A percentile compares a stretch with the other conserved stretches of the same genome.
Conservation (phyloP, 1,140 invertebrate genomes). For the Drosophila micromelanica region DNA sequence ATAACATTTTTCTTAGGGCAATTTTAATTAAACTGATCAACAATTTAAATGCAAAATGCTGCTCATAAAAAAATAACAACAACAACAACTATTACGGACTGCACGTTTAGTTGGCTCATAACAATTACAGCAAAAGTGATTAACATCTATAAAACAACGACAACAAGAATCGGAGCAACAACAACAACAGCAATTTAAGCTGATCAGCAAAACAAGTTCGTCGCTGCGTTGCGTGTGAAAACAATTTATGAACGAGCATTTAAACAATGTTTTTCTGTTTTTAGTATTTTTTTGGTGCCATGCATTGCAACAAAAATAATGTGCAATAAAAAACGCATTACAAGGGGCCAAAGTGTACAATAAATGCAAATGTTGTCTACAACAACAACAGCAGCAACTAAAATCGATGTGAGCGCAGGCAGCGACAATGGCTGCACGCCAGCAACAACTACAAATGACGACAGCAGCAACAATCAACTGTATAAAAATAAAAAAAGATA, state of each 20-base stretch:
- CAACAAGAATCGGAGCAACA: conserved; percentile 35
- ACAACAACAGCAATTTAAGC: conserved; percentile 26
- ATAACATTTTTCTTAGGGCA: neutral
- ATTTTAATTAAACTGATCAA: conserved; percentile 24
- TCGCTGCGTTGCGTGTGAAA: conserved; percentile 56
- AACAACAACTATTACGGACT: conserved; percentile 31
- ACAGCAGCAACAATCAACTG: conserved; percentile 43
- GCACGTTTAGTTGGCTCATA: conserved; percentile 65
- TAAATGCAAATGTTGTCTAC: conserved; percentile 72
- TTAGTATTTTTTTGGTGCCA: neutral
- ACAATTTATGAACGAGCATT: conserved; percentile 62
- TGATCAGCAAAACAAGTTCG: conserved; percentile 45
- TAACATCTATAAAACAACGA: conserved; percentile 52
- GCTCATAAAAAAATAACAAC: conserved; percentile 17
- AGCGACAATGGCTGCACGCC: conserved; percentile 44
- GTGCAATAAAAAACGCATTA: conserved; percentile 55
- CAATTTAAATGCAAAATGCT: conserved; percentile 38
- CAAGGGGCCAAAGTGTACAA: conserved; percentile 67
- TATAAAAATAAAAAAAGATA: conserved; percentile 79
- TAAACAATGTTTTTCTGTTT: conserved; percentile 30
- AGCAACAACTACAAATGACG: conserved; percentile 32
- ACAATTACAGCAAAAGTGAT: conserved; percentile 71
- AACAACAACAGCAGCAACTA: conserved; percentile 23
- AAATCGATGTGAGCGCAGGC: conserved; percentile 44
- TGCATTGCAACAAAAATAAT: conserved; percentile 37